Conservation (phyloP, 2,113 vertebrate species). For the Ailuropoda melanoleuca region DNA sequence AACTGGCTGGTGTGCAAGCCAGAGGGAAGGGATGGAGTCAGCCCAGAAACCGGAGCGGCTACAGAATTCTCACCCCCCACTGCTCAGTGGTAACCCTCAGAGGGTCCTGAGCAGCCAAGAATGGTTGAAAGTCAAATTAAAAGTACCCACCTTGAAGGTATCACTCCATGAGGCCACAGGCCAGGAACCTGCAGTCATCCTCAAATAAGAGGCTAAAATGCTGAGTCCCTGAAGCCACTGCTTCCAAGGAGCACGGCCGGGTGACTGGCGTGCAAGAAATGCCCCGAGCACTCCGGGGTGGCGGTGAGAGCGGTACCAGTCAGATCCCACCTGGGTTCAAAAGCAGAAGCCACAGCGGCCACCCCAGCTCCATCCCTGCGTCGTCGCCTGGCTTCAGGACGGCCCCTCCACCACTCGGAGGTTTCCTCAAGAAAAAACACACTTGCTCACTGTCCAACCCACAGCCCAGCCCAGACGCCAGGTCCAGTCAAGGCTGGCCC, state of each 20-base stretch:
- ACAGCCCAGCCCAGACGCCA: rapidly evolving
- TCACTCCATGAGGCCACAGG: background rate
- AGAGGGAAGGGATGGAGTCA: background rate
- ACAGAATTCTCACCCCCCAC: background rate
- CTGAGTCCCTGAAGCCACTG: background rate
- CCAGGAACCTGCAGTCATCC: rapidly evolving
- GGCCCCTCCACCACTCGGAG: rapidly evolving
- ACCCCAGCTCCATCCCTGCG: rapidly evolving
- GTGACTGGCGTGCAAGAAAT: rapidly evolving
- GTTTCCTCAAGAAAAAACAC: background rate
- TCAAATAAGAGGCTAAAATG: background rate
- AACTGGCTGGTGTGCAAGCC: background rate
- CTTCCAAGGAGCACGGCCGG: background rate
- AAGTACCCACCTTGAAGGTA: rapidly evolving
- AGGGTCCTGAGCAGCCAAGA: background rate
- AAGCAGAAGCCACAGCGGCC: background rate
- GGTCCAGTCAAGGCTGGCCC: background rate
- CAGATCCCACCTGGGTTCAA: background rate
- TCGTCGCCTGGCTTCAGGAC: rapidly evolving
- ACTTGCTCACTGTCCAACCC: rapidly evolving
- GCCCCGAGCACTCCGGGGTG: rapidly evolving
- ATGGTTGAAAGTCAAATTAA: background rate
- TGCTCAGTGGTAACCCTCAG: too few relatives aligned
- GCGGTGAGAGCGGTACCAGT: rapidly evolving
- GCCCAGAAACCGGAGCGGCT: background rate